Conservation (phyloP, 2,888 invertebrate genomes). For the Aspidiotus destructor region DNA sequence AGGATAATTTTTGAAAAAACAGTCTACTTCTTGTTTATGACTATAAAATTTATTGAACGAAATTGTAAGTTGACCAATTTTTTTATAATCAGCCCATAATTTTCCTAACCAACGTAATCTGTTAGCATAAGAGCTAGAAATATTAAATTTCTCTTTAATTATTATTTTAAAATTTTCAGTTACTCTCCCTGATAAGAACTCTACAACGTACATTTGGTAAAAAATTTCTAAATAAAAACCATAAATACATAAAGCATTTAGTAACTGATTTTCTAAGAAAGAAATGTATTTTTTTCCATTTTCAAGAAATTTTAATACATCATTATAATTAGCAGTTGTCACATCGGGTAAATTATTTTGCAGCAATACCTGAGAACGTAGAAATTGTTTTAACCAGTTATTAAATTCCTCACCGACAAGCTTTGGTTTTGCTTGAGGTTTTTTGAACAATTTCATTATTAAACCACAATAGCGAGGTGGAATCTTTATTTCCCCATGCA, state of each 20-base stretch:
- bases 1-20: no score
- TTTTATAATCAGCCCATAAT: constrained; percentile 6
- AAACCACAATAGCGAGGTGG: constrained; percentile 1
- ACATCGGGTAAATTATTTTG: not conserved
- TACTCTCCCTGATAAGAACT: constrained; percentile 8
- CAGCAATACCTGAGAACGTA: not conserved
- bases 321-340: not conserved
- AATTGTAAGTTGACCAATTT: constrained; percentile 8
- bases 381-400: constrained; percentile 8
- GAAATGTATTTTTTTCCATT: constrained; percentile 1
- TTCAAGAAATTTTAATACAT: constrained; percentile 7
- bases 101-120: constrained; percentile 10
- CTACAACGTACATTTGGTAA: constrained; percentile 12
- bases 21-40: constrained; percentile 6
- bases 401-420: constrained; percentile 7
- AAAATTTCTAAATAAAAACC: constrained; percentile 14
- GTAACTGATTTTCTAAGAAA: constrained; percentile 3
- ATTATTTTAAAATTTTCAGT: constrained; percentile 11
- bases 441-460: constrained; percentile 10
- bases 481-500: constrained; percentile 7
- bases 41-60: constrained; percentile 10
- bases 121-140: constrained; percentile 5
- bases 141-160: constrained; percentile 14
- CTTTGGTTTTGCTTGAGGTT: not conserved
- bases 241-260: constrained; percentile 9